phyloP scores from a whole-genome alignment of 2,888 invertebrate genomes.

The Julus scandinavius region DNA sequence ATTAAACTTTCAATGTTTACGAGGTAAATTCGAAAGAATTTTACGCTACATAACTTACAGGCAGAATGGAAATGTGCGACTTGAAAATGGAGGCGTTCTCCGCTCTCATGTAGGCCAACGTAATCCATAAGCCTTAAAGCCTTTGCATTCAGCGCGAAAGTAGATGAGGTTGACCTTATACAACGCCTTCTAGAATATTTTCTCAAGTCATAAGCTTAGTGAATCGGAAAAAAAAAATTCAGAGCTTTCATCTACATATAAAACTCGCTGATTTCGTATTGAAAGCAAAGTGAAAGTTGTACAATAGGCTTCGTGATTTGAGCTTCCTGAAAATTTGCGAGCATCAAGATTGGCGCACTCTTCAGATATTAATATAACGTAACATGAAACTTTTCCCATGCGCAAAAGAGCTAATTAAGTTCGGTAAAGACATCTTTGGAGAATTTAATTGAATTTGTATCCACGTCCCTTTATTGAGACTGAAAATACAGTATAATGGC shows the following conservation, averaged over 20 bases:
- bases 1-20: conserved; percentile 28
- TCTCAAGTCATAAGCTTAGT: conserved; percentile 18
- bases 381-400: not conserved
- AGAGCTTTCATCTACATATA: not conserved
- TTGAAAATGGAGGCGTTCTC: conserved; percentile 7
- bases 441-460: not conserved
- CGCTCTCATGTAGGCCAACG: not conserved
- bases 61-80: not conserved
- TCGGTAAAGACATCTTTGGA: not conserved
- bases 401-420: not conserved
- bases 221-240: conserved; percentile 12
- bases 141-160: not conserved
- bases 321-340: not conserved
- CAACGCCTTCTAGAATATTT: conserved; percentile 9
- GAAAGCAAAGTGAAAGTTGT: conserved; percentile 1
- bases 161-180: conserved; percentile 35
- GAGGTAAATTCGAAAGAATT: not conserved
- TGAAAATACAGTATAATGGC: not conserved
- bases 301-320: conserved; percentile 38
- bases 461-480: not conserved
- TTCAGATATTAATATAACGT: not conserved
- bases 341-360: not conserved
- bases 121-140: conserved; percentile 24
- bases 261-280: not conserved
- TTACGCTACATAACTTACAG: not conserved